Evolutionary conservation across 2,113 vertebrate species (phyloP), one percentile per base, ranked within the genome.

Genomic region (Scytalopus superciliaris): DNA sequence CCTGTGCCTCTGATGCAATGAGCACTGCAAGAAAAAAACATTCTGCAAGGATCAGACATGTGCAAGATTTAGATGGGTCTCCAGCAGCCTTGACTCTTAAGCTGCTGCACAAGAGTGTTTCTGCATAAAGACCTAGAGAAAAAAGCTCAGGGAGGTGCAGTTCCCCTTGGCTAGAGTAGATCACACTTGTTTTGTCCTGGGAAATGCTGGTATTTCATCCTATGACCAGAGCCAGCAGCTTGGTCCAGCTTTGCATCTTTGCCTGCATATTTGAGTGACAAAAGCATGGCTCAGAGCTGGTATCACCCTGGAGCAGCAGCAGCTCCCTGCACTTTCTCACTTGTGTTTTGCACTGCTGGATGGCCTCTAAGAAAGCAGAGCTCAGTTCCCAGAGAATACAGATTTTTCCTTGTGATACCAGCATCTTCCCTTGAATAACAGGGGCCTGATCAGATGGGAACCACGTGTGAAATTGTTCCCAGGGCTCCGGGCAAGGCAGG

Each of bases 261-360:
- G 23, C 62, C 30, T 50, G 47, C 0, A 1, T 52, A 21, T 72
- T 60, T 56, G 25, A 45, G 63, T 2, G 1, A 59, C 33, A 1
- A 2, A 55, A 45, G 31, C 12, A 6, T 2, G 11, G 16, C 57
- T 68, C 42, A 13, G 60, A 70, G 55, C 69, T 81, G 56, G 56
- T 3, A 5, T 17, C 42, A 19, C 10, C 24, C 53, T 45, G 37
- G 37, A 64, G 50, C 2, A 5, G 84, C 52, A 76, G n/a, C 40
- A 57, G 28, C 44, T 82, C 44, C 44, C 52, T 78, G 52, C 0
- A 3, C 45, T 50, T 67, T 49, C 60, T 84, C 56, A 24, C 25
- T 74, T 28, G 1, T 23, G 18, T 86, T 69, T 84, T 84, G 55
- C 42, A 14, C 37, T 88, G 56, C 31, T 70, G 64, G 66, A 70